Evolutionary conservation across 1,140 invertebrate species (phyloP).

Genomic region (Cepaea nemoralis): DNA sequence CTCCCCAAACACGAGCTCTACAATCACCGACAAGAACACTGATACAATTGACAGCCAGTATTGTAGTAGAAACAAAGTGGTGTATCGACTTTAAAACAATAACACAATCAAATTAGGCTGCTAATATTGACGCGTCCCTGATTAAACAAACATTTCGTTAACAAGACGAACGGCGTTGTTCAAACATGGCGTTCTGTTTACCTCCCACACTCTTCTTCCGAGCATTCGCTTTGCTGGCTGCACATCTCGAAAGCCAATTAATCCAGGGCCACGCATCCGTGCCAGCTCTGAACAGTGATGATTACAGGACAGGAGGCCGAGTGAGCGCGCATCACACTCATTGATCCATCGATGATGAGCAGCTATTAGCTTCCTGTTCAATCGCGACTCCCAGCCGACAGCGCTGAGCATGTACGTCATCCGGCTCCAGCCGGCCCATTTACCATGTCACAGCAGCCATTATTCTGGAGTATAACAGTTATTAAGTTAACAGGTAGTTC

Average conservation of each 20-base stretch:
- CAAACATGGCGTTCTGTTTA: not conserved
- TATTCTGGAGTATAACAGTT: slow-evolving; percentile 10
- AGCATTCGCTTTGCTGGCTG: not conserved
- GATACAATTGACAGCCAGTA: no score
- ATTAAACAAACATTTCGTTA: no score
- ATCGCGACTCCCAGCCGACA: not conserved
- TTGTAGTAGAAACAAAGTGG: no score
- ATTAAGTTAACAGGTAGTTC: slow-evolving; percentile 9
- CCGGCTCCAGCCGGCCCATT: not conserved
- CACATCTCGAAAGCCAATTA: not conserved
- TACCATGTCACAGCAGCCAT: slow-evolving; percentile 17
- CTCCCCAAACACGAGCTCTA: no score
- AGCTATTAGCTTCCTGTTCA: slow-evolving; percentile 9
- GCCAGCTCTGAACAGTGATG: not conserved
- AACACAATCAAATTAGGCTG: no score
- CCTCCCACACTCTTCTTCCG: not conserved
- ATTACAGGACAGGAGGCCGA: not conserved
- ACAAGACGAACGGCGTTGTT: no score
- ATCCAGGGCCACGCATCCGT: not conserved
- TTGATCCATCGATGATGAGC: slow-evolving; percentile 8
- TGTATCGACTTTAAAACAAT: no score
- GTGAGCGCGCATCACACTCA: not conserved
- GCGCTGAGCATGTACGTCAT: not conserved
- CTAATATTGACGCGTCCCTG: no score
- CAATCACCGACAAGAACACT: no score